Evolutionary conservation across 2,888 invertebrate genomes (phyloP).

Genomic region (Eupithecia vulgata): DNA sequence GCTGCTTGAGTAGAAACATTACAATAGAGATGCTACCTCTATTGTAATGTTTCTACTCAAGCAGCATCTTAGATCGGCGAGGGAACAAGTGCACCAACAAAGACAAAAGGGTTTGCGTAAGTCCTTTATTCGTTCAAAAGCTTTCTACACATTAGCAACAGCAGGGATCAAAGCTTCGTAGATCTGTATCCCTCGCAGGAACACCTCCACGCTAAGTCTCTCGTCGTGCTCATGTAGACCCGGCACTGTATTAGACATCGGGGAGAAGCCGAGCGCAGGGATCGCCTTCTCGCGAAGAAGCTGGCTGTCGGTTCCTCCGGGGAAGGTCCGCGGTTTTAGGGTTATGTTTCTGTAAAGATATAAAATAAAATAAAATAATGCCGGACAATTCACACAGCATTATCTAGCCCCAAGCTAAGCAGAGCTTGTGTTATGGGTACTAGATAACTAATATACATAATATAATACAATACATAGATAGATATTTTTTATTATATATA

Average conservation of each 20-base stretch:
- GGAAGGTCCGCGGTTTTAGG: constrained; percentile 85
- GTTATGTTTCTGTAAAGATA: constrained; percentile 66
- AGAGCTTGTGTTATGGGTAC: too few species aligned
- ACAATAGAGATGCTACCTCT: too few species aligned
- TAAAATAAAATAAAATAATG: not conserved
- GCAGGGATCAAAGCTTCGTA: constrained; percentile 88
- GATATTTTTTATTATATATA: too few species aligned
- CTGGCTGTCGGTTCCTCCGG: constrained; percentile 92
- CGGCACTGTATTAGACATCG: constrained; percentile 93
- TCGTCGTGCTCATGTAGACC: constrained; percentile 97
- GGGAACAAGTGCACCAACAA: not conserved
- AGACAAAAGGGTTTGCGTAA: not conserved
- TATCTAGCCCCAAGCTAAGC: too few species aligned
- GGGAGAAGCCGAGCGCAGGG: constrained; percentile 95
- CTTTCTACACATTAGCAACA: constrained; percentile 81
- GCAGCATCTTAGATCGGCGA: not conserved
- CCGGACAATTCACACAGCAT: too few species aligned
- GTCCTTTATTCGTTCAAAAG: not conserved
- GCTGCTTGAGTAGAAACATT: not conserved
- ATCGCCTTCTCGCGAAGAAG: constrained; percentile 88
- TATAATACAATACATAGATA: too few species aligned
- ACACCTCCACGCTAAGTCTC: constrained; percentile 89
- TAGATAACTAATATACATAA: too few species aligned
- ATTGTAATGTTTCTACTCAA: too few species aligned
- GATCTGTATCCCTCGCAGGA: constrained; percentile 91